A percentile compares a stretch with the other conserved stretches of the same genome.
phyloP scores from a whole-genome alignment of 2,888 invertebrate genomes.

The Acrocyrtus sp. region DNA sequence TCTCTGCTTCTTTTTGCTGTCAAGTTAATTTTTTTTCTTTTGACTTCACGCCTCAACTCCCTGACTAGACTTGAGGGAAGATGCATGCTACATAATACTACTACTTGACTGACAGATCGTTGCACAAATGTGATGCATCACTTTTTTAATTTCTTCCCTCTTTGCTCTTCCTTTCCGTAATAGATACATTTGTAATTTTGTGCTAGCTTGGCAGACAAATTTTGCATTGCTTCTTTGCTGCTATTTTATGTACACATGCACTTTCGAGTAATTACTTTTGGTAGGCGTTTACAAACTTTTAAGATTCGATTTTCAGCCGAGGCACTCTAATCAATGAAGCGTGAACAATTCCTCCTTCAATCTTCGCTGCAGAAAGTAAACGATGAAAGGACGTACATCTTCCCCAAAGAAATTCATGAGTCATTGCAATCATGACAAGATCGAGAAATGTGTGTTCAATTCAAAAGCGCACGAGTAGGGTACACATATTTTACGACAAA shows the following conservation, averaged over 20 bases:
- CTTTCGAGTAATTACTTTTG: neutral
- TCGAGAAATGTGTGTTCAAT: too few species aligned
- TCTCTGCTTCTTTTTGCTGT: neutral
- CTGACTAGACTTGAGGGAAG: neutral
- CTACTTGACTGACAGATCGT: neutral
- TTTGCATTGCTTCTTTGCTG: too few species aligned
- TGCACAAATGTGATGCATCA: neutral
- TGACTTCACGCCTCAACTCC: neutral
- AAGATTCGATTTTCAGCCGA: too few species aligned
- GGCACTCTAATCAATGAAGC: neutral
- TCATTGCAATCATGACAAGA: conserved; percentile 9
- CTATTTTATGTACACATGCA: too few species aligned
- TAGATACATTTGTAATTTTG: neutral
- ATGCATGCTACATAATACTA: too few species aligned
- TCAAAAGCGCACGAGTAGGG: too few species aligned
- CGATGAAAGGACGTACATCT: neutral
- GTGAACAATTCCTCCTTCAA: neutral
- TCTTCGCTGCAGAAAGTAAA: neutral
- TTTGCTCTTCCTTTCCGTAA: neutral
- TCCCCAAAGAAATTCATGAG: conserved; percentile 11
- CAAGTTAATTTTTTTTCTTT: neutral
- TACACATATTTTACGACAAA: too few species aligned
- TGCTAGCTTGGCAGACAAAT: too few species aligned
- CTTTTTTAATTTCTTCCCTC: neutral
- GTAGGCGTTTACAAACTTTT: neutral